phyloP scores from a whole-genome alignment of 2,113 vertebrate genomes.

The Tychaedon coryphoeus region DNA sequence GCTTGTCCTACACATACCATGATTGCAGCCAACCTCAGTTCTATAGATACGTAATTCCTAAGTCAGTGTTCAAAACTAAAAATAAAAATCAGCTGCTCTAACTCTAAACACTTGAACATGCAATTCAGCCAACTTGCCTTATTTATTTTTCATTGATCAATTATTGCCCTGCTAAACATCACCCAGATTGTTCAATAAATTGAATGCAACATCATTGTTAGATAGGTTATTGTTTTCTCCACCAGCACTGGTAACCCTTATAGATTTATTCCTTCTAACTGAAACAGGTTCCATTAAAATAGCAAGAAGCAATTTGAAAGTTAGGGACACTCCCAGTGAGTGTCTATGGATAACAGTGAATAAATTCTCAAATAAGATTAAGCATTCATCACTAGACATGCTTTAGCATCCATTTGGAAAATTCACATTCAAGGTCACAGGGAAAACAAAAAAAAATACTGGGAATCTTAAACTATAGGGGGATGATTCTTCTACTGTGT shows the following conservation, averaged over 20 bases:
- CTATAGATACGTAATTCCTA: not conserved
- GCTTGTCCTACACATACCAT: not conserved
- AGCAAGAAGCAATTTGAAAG: constrained; percentile 15
- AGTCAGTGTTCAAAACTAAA: not conserved
- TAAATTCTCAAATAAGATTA: constrained; percentile 1
- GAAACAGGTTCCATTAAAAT: not conserved
- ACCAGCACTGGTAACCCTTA: not conserved
- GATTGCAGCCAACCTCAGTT: rapidly evolving
- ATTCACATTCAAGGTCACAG: rapidly evolving
- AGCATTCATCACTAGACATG: not conserved
- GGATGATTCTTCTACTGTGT: not conserved
- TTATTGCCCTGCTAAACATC: not conserved
- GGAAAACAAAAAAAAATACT: not conserved
- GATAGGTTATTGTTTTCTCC: constrained; percentile 3
- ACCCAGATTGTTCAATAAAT: not conserved
- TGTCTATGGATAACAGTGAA: not conserved
- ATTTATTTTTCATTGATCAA: not conserved
- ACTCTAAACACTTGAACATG: not conserved
- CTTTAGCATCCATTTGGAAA: not conserved
- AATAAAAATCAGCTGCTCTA: not conserved
- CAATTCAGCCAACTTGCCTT: not conserved
- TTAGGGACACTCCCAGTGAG: not conserved
- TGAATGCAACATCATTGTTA: not conserved
- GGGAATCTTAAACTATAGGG: not conserved
- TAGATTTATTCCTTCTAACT: constrained; percentile 6